phyloP scores from a whole-genome alignment of 2,888 invertebrate genomes.

The Biston stratarius region DNA sequence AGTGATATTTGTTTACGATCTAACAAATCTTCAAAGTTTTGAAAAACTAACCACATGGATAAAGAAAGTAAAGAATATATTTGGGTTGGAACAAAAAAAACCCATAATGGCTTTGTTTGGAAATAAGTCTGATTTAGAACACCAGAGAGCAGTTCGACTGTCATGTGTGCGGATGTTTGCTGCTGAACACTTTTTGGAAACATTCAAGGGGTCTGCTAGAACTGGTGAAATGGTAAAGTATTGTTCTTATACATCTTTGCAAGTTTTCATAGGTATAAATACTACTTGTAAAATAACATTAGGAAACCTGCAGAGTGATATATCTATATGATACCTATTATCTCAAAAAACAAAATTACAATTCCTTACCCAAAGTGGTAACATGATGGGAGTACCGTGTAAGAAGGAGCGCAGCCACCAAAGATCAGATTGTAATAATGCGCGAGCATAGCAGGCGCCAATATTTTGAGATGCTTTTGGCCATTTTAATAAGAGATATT shows the following conservation, averaged over 20 bases:
- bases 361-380: too few relatives aligned
- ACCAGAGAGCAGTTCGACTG: slow-evolving; percentile 89
- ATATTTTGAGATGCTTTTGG: too few relatives aligned
- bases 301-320: too few relatives aligned
- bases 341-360: too few relatives aligned
- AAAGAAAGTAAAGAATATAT: slow-evolving; percentile 77
- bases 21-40: slow-evolving; percentile 93
- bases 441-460: too few relatives aligned
- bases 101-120: slow-evolving; percentile 88
- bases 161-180: slow-evolving; percentile 89
- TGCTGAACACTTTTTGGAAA: slow-evolving; percentile 87
- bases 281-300: too few relatives aligned
- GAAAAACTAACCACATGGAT: slow-evolving; percentile 92
- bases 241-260: neutral
- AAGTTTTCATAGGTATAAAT: too few relatives aligned
- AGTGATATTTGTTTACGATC: slow-evolving; percentile 93
- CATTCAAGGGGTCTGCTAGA: slow-evolving; percentile 89
- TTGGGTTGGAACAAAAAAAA: slow-evolving; percentile 73
- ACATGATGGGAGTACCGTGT: too few relatives aligned
- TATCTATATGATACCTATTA: too few relatives aligned
- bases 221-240: slow-evolving; percentile 89
- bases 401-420: too few relatives aligned
- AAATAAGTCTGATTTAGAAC: slow-evolving; percentile 91
- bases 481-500: too few relatives aligned
- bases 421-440: too few relatives aligned